Evolutionary conservation across 2,113 vertebrate genomes (phyloP), one percentile per base, ranked within the genome.

Genomic region (Amazona guildingii): DNA sequence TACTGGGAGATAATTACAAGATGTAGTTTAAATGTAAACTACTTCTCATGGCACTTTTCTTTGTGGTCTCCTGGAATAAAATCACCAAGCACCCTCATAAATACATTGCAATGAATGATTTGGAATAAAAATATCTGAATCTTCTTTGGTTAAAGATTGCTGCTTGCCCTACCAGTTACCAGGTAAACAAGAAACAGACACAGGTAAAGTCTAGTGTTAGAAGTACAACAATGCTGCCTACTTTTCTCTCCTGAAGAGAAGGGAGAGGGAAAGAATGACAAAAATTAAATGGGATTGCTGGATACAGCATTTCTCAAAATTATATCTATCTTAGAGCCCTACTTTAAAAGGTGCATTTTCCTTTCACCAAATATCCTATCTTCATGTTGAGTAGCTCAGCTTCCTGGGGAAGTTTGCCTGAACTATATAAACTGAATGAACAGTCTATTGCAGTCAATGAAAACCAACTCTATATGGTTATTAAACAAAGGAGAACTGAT

Each of bases 191-290:
- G 41, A 81, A 68, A 31, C 27, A 72, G 78, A 59, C 72, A 3
- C 27, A 68, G 37, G 23, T 63, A 52, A 68, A 43, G 33, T 23
- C 20, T 7, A 44, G 17, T 11, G 14, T 49, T 57, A 24, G 7
- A 79, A 21, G 31, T 37, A n/a, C 24, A 68, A 24, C 0, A 0
- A 0, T 43, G 20, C 35, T 59, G 10, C 27, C 37, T 79, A 23
- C 13, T 57, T 63, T 67, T 86, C 35, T 37, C 54, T n/a, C 35
- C 4, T 4, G 23, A 82, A 82, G 11, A 37, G 23, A 82, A 82
- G 8, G n/a, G 4, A 69, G 35, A 69, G 19, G 23, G 24, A 48
- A 68, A 77, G 6, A 69, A 8, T 14, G 46, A 18, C 2, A 69
- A 55, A 70, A 77, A 72, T 11, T 17, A 51, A 39, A 46, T 2